These are phyloP conservation scores for Spongia lamella DNA, from an alignment of 37 sponge, comb jelly and placozoan genomes.

Conservation along the genomic window DNA sequence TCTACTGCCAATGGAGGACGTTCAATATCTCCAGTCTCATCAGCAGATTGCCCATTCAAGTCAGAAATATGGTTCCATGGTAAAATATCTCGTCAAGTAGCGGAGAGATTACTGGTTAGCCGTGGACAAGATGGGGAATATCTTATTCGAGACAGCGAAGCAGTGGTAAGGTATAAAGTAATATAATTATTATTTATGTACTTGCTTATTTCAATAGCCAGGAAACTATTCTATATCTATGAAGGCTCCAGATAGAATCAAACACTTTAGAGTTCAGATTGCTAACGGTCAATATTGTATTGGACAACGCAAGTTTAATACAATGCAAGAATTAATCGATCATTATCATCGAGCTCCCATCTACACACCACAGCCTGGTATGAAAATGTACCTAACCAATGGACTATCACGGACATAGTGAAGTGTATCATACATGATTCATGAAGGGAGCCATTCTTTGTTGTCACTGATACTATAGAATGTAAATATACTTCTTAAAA, in stretches of 20 bases:
- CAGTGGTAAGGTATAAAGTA: conserved; percentile 60
- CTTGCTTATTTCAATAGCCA: conserved; percentile 40
- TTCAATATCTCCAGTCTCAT: not conserved
- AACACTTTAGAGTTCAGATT: conserved; percentile 91
- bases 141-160: conserved; percentile 87
- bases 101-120: conserved; percentile 58
- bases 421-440: too few species aligned
- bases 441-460: not conserved
- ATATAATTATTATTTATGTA: not conserved
- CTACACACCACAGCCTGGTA: conserved; percentile 81
- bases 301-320: conserved; percentile 85
- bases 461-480: not conserved
- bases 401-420: conserved; percentile 59
- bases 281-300: conserved; percentile 78
- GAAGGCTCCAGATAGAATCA: conserved; percentile 90
- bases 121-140: conserved; percentile 80
- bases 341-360: conserved; percentile 90
- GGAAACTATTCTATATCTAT: conserved; percentile 93
- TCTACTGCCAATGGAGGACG: conserved; percentile 45
- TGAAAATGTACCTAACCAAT: conserved; percentile 65
- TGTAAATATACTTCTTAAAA: not conserved
- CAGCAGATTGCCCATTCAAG: conserved; percentile 41
- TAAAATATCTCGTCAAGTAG: conserved; percentile 65
- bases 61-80: conserved; percentile 83
- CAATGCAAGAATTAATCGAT: conserved; percentile 85